Conservation (phyloP, 2,797 vertebrate genomes). For the Cuculus canorus region DNA sequence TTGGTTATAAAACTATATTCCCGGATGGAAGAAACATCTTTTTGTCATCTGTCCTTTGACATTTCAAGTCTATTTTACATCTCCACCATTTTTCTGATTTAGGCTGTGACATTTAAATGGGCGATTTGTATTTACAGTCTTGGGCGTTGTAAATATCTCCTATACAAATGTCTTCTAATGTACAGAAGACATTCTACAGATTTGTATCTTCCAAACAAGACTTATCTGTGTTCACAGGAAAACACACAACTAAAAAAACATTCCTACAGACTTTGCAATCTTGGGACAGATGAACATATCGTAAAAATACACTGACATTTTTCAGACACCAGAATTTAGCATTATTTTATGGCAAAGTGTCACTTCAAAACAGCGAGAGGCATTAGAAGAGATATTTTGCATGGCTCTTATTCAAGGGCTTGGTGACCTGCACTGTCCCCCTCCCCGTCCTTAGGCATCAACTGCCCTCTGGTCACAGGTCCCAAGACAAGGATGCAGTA, state of each 20-base stretch:
- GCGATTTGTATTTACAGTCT: background rate
- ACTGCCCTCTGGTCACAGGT: background rate
- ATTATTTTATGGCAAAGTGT: background rate
- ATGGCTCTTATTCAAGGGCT: background rate
- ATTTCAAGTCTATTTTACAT: conserved; percentile 30
- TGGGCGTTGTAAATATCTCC: background rate
- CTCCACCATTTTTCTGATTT: conserved; percentile 8
- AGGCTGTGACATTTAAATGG: conserved; percentile 37
- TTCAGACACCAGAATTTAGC: background rate
- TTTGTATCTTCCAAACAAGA: background rate
- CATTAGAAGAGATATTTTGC: conserved; percentile 13
- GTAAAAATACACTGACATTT: background rate
- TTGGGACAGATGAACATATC: background rate
- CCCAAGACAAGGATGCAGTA: background rate
- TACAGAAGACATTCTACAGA: background rate
- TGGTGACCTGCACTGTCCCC: background rate
- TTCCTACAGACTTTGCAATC: background rate
- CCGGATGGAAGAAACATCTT: conserved; percentile 5
- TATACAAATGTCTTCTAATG: background rate
- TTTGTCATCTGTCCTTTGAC: conserved; percentile 23
- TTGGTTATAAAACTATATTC: conserved; percentile 1
- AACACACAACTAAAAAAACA: background rate
- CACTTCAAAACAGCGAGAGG: background rate
- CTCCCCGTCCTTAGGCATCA: background rate
- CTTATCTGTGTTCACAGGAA: background rate